phyloP scores from a whole-genome alignment of 2,888 invertebrate species.

The Prostheceraeus crozeri region DNA sequence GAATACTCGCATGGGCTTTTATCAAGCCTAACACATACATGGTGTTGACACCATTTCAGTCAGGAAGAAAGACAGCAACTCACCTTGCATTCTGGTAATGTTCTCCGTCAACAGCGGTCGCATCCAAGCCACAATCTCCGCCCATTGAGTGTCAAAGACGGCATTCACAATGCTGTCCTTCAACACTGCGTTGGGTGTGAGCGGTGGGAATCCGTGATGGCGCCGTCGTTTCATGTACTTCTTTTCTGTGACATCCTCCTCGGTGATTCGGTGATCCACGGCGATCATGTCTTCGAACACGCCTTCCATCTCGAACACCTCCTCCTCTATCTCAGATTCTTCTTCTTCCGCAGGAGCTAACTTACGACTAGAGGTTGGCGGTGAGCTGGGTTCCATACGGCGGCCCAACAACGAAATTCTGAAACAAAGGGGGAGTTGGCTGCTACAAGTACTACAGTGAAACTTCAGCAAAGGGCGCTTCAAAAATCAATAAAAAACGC shows the following conservation, averaged over 20 bases:
- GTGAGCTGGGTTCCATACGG: neutral
- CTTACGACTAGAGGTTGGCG: neutral
- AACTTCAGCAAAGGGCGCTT: too few species aligned
- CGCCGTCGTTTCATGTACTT: neutral
- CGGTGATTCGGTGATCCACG: constrained; percentile 30
- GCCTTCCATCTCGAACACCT: constrained; percentile 29
- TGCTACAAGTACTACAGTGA: too few species aligned
- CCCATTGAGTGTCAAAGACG: constrained; percentile 4
- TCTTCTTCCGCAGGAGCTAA: neutral
- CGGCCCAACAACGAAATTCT: constrained; percentile 8
- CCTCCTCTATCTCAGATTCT: neutral
- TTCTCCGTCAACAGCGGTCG: constrained; percentile 8
- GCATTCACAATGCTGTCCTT: neutral
- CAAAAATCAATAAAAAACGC: too few species aligned
- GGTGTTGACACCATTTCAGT: too few species aligned
- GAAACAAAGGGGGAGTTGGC: neutral
- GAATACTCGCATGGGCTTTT: too few species aligned
- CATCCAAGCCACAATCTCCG: constrained; percentile 4
- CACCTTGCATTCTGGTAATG: too few species aligned
- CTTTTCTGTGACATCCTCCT: neutral
- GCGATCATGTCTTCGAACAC: constrained; percentile 31
- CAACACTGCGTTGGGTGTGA: constrained; percentile 16
- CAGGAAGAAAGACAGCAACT: too few species aligned
- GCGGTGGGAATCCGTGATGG: neutral
- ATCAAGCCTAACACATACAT: too few species aligned